A percentile compares a stretch with the other conserved stretches of the same genome.
Evolutionary conservation across 2,113 vertebrate species (phyloP).

Genomic region (Larimichthys crocea): DNA sequence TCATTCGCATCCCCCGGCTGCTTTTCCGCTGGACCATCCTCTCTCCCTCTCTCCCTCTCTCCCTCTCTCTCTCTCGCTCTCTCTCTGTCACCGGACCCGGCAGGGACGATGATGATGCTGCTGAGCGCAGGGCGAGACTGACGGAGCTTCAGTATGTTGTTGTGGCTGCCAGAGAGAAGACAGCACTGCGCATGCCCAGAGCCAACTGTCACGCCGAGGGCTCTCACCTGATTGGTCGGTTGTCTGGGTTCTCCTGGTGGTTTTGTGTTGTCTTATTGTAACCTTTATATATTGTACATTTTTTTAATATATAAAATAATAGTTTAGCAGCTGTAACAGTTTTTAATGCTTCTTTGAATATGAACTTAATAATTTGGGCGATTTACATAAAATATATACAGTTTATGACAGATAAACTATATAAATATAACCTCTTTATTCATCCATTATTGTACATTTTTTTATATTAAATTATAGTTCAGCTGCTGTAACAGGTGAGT

Average conservation of each 20-base stretch:
- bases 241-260: not conserved
- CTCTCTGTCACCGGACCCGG: slow-evolving; percentile 66
- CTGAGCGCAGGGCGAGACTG: slow-evolving; percentile 56
- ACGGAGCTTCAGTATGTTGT: slow-evolving; percentile 64
- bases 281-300: too few relatives aligned
- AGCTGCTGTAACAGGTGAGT: not conserved
- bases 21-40: slow-evolving; percentile 70
- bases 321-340: slow-evolving; percentile 1
- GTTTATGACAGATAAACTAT: not conserved
- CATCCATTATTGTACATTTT: not conserved
- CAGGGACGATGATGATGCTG: slow-evolving; percentile 32
- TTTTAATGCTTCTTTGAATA: not conserved
- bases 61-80: slow-evolving; percentile 57
- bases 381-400: not conserved
- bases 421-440: too few relatives aligned
- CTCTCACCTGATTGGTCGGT: slow-evolving; percentile 63
- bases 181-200: slow-evolving; percentile 59
- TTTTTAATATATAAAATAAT: not conserved
- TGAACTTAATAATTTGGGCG: not conserved
- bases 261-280: not conserved
- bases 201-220: slow-evolving; percentile 31
- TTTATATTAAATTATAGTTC: not conserved
- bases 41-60: slow-evolving; percentile 63
- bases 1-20: slow-evolving; percentile 60
- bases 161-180: slow-evolving; percentile 71